These are phyloP conservation scores for Gnatocerus cornutus DNA, from an alignment of 2,888 invertebrate species.

Conservation along the genomic window DNA sequence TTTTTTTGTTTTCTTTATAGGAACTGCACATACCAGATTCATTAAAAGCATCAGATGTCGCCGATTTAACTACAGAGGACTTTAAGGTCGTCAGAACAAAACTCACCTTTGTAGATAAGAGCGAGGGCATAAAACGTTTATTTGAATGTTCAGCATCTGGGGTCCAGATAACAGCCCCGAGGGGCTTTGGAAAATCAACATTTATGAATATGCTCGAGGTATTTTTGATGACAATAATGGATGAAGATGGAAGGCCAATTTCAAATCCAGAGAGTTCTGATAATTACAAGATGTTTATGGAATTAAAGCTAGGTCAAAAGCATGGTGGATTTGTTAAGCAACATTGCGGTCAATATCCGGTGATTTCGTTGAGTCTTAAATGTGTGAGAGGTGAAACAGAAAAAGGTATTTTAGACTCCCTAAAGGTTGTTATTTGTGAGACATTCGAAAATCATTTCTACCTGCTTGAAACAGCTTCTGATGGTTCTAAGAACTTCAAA, in stretches of 20 bases:
- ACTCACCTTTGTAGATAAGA: slow-evolving; percentile 12
- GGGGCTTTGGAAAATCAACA: slow-evolving; percentile 47
- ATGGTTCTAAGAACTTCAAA: no score
- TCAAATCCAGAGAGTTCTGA: slow-evolving; percentile 36
- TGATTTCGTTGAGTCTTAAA: slow-evolving; percentile 41
- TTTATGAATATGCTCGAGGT: slow-evolving; percentile 38
- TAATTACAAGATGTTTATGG: slow-evolving; percentile 40
- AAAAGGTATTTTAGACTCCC: no score
- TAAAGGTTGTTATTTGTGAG: no score
- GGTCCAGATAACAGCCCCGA: slow-evolving; percentile 42
- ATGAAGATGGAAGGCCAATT: slow-evolving; percentile 43
- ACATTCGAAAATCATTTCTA: no score
- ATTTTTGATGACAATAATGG: slow-evolving; percentile 42
- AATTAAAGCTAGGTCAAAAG: slow-evolving; percentile 36
- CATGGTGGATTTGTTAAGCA: slow-evolving; percentile 32
- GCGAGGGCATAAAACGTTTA: slow-evolving; percentile 5
- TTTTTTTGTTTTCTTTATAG: no score
- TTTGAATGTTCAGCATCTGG: slow-evolving; percentile 33
- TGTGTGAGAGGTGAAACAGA: slow-evolving; percentile 27
- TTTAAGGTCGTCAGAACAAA: slow-evolving; percentile 40
- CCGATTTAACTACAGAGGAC: slow-evolving; percentile 24
- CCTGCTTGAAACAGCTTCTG: no score
- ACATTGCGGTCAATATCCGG: slow-evolving; percentile 47
- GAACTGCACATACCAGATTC: slow-evolving; percentile 25
- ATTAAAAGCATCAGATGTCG: no score